Conservation (phyloP, 2,113 vertebrate species). For the Syrrhaptes paradoxus region DNA sequence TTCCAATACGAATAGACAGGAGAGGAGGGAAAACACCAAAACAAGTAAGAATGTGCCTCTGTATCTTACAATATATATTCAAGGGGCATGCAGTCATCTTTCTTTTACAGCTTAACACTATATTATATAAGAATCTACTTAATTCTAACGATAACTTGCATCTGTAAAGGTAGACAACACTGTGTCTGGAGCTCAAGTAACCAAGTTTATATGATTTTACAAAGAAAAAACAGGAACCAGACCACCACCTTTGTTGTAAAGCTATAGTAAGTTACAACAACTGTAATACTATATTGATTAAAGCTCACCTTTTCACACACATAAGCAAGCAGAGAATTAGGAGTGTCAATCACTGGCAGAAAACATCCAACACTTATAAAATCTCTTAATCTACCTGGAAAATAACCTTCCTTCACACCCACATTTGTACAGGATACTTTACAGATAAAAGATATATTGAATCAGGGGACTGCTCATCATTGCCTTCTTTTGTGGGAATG, state of each 20-base stretch:
- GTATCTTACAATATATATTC: background rate
- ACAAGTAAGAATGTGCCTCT: background rate
- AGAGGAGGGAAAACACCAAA: background rate
- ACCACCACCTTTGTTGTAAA: background rate
- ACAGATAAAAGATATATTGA: background rate
- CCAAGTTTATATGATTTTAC: background rate
- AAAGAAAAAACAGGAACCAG: background rate
- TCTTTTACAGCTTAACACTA: background rate
- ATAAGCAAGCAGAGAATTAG: background rate
- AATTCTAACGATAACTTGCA: background rate
- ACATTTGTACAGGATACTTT: background rate
- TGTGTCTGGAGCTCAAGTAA: background rate
- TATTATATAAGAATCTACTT: background rate
- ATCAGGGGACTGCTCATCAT: background rate
- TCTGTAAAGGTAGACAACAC: background rate
- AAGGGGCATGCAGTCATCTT: background rate
- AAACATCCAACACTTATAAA: background rate
- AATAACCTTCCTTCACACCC: background rate
- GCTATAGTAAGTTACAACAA: background rate
- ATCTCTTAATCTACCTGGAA: background rate
- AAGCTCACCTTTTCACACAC: background rate
- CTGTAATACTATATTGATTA: background rate
- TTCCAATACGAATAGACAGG: background rate
- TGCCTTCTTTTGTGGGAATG: rapidly evolving
- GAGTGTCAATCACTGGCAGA: background rate